Conservation (phyloP, 2,888 invertebrate genomes). For the Cancer borealis region DNA sequence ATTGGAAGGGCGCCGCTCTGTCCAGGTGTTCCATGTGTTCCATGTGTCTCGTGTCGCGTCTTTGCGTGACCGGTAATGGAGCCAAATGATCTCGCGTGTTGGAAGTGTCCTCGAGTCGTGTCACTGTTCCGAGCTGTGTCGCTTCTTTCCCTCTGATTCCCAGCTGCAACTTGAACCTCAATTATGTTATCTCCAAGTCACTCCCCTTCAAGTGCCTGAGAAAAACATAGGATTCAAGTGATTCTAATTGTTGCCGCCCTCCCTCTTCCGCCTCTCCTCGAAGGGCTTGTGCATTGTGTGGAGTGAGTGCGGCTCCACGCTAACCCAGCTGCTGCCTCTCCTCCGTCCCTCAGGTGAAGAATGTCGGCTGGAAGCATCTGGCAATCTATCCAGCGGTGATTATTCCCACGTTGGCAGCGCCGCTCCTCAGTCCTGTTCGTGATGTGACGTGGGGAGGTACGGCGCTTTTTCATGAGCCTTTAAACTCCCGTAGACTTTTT, state of each 20-base stretch:
- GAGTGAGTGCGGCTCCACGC: not conserved
- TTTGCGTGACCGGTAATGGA: not conserved
- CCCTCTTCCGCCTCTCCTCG: not conserved
- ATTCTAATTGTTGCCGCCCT: not conserved
- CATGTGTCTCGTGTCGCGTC: not conserved
- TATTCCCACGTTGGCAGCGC: constrained; percentile 30
- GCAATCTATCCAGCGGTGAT: not conserved
- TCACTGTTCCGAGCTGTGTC: not conserved
- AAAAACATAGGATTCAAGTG: not conserved
- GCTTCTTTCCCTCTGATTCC: not conserved
- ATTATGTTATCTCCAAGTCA: not conserved
- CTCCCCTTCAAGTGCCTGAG: not conserved
- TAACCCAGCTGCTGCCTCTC: constrained; percentile 29
- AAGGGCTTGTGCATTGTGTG: not conserved
- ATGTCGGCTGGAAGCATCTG: not conserved
- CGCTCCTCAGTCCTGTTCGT: not conserved
- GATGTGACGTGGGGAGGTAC: not conserved
- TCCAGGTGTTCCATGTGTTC: not conserved
- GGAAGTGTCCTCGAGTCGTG: not conserved
- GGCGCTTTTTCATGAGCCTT: not conserved
- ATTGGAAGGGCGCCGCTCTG: not conserved
- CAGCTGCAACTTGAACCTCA: not conserved
- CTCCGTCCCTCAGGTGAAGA: not conserved
- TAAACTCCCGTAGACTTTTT: not conserved
- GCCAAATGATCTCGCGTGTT: not conserved